Conservation (phyloP, 2,888 invertebrate genomes). For the Erebia epiphron region DNA sequence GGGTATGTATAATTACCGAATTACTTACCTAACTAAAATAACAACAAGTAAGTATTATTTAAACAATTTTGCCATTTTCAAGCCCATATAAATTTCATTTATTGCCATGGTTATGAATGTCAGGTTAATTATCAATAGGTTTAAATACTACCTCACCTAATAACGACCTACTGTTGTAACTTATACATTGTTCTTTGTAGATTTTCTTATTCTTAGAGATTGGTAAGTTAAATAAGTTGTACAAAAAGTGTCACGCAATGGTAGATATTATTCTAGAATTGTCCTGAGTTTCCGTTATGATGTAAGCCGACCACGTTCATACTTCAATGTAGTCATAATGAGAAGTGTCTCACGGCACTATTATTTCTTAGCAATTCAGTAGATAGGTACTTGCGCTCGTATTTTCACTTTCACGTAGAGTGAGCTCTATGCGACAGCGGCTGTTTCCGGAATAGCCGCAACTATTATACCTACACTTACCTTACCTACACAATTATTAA, state of each 20-base stretch:
- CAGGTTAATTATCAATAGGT: too few relatives aligned
- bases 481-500: slow-evolving; percentile 3
- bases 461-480: neutral
- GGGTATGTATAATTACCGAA: too few relatives aligned
- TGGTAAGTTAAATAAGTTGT: slow-evolving; percentile 20
- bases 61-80: too few relatives aligned
- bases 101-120: too few relatives aligned
- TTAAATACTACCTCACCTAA: too few relatives aligned
- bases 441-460: slow-evolving; percentile 29
- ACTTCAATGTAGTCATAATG: slow-evolving; percentile 50
- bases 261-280: slow-evolving; percentile 35
- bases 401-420: slow-evolving; percentile 61
- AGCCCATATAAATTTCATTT: too few relatives aligned
- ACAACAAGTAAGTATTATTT: too few relatives aligned
- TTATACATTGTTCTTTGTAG: slow-evolving; percentile 4
- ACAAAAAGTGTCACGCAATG: slow-evolving; percentile 39
- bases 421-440: slow-evolving; percentile 24
- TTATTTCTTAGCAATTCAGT: slow-evolving; percentile 59
- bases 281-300: slow-evolving; percentile 41
- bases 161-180: neutral
- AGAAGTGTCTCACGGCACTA: slow-evolving; percentile 68
- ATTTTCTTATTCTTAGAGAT: slow-evolving; percentile 7
- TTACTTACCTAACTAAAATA: too few relatives aligned
- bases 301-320: slow-evolving; percentile 42
- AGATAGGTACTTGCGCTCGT: slow-evolving; percentile 15